Evolutionary conservation across 2,113 vertebrate genomes (phyloP).

Genomic region (Phodopus roborovskii): DNA sequence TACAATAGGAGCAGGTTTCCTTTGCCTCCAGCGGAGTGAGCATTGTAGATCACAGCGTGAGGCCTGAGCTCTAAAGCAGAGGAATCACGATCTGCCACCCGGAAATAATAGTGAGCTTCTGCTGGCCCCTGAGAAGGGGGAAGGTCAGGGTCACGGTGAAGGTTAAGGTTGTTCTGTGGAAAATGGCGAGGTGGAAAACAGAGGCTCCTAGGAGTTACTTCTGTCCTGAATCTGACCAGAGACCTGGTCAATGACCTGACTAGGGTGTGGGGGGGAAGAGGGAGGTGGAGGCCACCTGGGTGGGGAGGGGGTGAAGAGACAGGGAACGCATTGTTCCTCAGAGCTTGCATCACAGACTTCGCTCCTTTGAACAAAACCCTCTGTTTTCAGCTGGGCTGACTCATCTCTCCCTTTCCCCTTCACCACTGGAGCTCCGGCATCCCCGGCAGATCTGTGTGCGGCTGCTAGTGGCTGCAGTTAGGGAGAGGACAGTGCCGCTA

Average conservation of each 20-base stretch:
- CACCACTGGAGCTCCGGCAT: not conserved
- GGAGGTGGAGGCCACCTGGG: slow-evolving; percentile 45
- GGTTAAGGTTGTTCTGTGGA: not conserved
- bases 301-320: slow-evolving; percentile 61
- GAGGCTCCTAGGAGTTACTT: slow-evolving; percentile 17
- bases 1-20: not conserved
- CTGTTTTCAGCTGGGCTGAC: slow-evolving; percentile 73
- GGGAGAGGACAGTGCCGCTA: not conserved
- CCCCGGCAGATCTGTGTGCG: not conserved
- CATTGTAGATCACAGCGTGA: not conserved
- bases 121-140: not conserved
- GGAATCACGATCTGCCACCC: not conserved
- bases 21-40: slow-evolving; percentile 41
- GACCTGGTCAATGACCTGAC: slow-evolving; percentile 63
- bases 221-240: slow-evolving; percentile 50
- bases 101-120: not conserved
- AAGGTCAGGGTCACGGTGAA: slow-evolving; percentile 37
- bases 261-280: slow-evolving; percentile 50
- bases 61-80: not conserved
- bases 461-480: not conserved
- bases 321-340: slow-evolving; percentile 75
- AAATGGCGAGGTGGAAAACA: slow-evolving; percentile 28
- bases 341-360: slow-evolving; percentile 73
- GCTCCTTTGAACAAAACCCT: slow-evolving; percentile 74
- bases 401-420: slow-evolving; percentile 23